Conservation (phyloP, 2,888 invertebrate species). For the Metopia argyrocephala region DNA sequence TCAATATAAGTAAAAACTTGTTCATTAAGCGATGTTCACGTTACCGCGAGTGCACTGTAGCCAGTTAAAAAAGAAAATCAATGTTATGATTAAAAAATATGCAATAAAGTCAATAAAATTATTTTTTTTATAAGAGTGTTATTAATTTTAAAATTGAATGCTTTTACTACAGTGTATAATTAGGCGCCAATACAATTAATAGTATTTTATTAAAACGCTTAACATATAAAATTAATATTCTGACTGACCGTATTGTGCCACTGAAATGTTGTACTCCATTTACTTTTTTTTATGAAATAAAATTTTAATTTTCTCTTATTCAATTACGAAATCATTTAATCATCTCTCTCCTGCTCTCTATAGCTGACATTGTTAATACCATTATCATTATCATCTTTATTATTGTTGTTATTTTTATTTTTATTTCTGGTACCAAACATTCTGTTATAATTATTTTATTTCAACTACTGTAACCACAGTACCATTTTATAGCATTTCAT, state of each 20-base stretch:
- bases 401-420: neutral
- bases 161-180: no score
- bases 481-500: neutral
- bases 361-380: constrained; percentile 21
- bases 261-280: neutral
- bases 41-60: no score
- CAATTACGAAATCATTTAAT: neutral
- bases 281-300: neutral
- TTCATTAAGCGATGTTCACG: no score
- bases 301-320: neutral
- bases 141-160: no score
- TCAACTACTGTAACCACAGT: neutral
- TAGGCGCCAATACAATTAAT: no score
- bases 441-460: neutral
- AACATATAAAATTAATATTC: no score
- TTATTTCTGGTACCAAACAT: neutral
- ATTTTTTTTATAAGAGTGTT: no score
- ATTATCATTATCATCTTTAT: constrained; percentile 14
- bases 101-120: no score
- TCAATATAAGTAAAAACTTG: no score
- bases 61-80: no score
- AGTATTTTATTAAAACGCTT: no score
- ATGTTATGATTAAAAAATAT: no score
- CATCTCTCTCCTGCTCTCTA: neutral
- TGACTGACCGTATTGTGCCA: neutral